A percentile compares a stretch with the other conserved stretches of the same genome.
Conservation (phyloP, 2,888 invertebrate genomes). For the Eledona agricola region DNA sequence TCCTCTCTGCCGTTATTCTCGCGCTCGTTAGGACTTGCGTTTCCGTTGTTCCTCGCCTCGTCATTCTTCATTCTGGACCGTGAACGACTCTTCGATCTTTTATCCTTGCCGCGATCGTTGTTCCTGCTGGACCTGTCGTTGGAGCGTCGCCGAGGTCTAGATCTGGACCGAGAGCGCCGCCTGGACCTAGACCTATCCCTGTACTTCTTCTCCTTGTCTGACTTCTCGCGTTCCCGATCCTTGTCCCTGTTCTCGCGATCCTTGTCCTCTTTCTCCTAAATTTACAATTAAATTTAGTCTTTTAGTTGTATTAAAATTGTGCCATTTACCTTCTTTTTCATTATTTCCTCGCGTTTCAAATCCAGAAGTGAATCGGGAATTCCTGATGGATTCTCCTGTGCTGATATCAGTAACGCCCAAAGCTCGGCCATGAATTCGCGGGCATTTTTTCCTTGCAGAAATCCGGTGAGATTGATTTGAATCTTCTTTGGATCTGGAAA, state of each 20-base stretch:
- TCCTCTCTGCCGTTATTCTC: constrained; percentile 51
- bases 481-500: constrained; percentile 97
- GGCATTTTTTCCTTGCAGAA: constrained; percentile 97
- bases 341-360: constrained; percentile 96
- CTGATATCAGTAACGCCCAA: constrained; percentile 94
- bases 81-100: constrained; percentile 48
- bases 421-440: constrained; percentile 97
- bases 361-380: constrained; percentile 95
- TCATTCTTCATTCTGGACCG: constrained; percentile 47
- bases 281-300: constrained; percentile 15
- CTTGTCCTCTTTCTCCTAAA: constrained; percentile 80
- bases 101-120: constrained; percentile 47
- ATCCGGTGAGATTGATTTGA: constrained; percentile 99
- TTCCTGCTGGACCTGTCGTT: constrained; percentile 45
- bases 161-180: constrained; percentile 53
- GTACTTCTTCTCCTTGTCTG: constrained; percentile 63
- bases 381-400: constrained; percentile 94
- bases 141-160: constrained; percentile 47
- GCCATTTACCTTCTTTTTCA: constrained; percentile 78
- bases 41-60: constrained; percentile 60
- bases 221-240: constrained; percentile 59
- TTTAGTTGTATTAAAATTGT: constrained; percentile 6
- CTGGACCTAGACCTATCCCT: constrained; percentile 59
- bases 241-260: constrained; percentile 64
- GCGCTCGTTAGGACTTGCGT: constrained; percentile 54